phyloP scores from a whole-genome alignment of 2,888 invertebrate genomes.

The Horisme vitalbata region DNA sequence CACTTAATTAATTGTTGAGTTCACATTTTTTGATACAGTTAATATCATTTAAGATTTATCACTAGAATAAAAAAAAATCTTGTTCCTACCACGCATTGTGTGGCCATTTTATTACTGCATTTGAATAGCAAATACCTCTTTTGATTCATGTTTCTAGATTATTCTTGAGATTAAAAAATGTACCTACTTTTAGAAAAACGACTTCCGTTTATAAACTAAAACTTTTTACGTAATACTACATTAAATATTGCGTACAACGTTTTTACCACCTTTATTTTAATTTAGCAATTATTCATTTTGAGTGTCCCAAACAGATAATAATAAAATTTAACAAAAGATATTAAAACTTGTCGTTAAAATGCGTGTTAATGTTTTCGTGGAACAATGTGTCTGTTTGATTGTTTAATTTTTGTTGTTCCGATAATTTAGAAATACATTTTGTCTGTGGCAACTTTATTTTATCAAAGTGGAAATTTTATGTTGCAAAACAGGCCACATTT shows the following conservation, averaged over 20 bases:
- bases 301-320: not conserved
- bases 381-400: conserved; percentile 19
- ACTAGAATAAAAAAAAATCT: not conserved
- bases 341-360: conserved; percentile 7
- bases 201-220: too few relatives aligned
- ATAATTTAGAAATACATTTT: too few relatives aligned
- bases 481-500: too few relatives aligned
- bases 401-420: conserved; percentile 12
- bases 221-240: too few relatives aligned
- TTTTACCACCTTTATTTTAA: conserved; percentile 19
- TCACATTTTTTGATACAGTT: not conserved
- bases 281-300: not conserved
- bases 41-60: not conserved
- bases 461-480: too few relatives aligned
- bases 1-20: too few relatives aligned
- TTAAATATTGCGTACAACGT: not conserved
- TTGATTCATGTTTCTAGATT: conserved; percentile 11
- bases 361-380: conserved; percentile 13
- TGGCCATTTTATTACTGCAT: not conserved
- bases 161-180: conserved; percentile 4
- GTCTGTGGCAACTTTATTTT: too few relatives aligned
- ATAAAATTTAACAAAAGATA: conserved; percentile 16
- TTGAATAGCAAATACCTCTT: conserved; percentile 2
- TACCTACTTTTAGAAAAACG: too few relatives aligned
- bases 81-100: not conserved